Evolutionary conservation across 2,113 vertebrate species (phyloP).

Genomic region (Thalassoma bifasciatum): DNA sequence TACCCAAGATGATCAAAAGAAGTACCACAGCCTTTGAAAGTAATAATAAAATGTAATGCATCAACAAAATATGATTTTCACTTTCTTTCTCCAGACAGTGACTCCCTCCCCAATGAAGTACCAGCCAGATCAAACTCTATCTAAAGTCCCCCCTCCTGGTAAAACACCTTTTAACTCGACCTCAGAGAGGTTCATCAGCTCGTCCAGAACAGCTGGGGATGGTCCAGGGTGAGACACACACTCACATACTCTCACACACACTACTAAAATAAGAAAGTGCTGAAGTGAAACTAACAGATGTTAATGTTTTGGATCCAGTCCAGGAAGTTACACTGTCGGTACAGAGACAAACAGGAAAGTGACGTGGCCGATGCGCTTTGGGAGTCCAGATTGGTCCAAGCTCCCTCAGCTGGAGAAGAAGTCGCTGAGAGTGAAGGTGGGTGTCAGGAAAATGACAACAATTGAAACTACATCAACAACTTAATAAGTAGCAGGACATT

Average conservation of each 20-base stretch:
- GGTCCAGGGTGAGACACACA: constrained; percentile 83
- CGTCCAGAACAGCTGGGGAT: neutral
- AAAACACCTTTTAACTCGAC: constrained; percentile 80
- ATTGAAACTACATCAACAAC: no score
- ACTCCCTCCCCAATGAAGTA: constrained; percentile 82
- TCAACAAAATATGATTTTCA: neutral
- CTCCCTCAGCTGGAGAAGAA: constrained; percentile 77
- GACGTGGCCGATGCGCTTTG: constrained; percentile 90
- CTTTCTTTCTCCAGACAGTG: constrained; percentile 60
- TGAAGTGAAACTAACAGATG: constrained; percentile 18
- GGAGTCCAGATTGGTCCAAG: constrained; percentile 87
- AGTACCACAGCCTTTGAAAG: no score
- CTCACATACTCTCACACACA: neutral
- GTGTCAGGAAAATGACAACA: neutral
- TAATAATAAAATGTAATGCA: no score
- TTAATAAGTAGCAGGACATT: no score
- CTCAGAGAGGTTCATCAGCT: constrained; percentile 66
- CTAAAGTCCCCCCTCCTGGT: constrained; percentile 55
- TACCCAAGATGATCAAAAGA: no score
- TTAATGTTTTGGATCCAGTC: constrained; percentile 73
- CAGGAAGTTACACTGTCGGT: constrained; percentile 81
- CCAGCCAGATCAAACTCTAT: constrained; percentile 65
- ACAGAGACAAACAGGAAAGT: constrained; percentile 72
- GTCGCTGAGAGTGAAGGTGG: constrained; percentile 84
- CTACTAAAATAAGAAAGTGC: fast-evolving